Percentiles rank a stretch among this genome's conserved stretches.
Conservation (phyloP, 2,797 vertebrate genomes). For the Gambelia wislizenii region DNA sequence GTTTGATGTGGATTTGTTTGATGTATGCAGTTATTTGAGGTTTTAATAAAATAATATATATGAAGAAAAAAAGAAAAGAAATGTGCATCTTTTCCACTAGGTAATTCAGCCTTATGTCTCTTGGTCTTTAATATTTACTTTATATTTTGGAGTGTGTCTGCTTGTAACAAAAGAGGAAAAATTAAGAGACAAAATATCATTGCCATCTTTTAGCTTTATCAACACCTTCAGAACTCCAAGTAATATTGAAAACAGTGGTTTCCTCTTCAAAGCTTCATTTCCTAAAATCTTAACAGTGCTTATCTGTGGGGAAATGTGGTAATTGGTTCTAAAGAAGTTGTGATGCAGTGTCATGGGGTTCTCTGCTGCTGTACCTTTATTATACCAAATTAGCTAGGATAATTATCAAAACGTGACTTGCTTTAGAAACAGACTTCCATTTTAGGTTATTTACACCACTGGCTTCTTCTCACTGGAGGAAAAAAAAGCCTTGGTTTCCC, state of each 20-base stretch:
- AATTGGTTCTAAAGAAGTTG: background rate
- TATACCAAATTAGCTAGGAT: background rate
- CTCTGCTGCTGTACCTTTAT: no score
- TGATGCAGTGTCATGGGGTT: background rate
- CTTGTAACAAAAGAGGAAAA: background rate
- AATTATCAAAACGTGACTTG: background rate
- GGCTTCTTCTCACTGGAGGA: background rate
- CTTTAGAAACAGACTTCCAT: rapidly evolving
- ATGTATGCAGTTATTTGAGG: no score
- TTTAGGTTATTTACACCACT: rapidly evolving
- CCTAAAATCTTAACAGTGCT: background rate
- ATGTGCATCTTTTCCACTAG: background rate
- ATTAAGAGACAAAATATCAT: background rate
- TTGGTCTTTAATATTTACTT: background rate
- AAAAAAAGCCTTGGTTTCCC: background rate
- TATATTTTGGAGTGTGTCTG: background rate
- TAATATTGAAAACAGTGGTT: background rate
- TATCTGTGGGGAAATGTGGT: background rate
- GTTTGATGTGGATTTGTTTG: no score
- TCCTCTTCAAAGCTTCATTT: background rate
- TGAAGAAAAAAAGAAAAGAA: no score
- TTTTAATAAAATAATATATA: no score
- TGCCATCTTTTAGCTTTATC: background rate
- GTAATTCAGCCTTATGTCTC: background rate
- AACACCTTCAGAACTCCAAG: background rate